Percentiles rank a stretch among this genome's conserved stretches.
phyloP scores from a whole-genome alignment of 2,797 vertebrate species.

The Acrossocheilus fasciatus region DNA sequence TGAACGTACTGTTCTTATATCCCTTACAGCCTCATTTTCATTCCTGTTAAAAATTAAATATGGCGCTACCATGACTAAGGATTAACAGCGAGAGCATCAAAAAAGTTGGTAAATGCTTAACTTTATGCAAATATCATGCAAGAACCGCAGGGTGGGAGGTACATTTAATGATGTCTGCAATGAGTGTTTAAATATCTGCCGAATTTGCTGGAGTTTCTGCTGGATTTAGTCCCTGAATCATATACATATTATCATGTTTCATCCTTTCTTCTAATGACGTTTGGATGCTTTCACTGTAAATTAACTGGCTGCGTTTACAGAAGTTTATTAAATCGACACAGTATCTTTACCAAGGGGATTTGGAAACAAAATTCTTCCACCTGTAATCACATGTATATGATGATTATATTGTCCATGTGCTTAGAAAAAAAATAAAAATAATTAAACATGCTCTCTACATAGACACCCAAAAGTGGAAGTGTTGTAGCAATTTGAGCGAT shows the following conservation, averaged over 20 bases:
- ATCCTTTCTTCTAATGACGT: not conserved
- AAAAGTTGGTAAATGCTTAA: not conserved
- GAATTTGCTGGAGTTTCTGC: not conserved
- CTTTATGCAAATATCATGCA: not conserved
- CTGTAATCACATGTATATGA: not conserved
- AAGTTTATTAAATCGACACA: not conserved
- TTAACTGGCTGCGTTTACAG: not conserved
- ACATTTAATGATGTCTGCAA: not conserved
- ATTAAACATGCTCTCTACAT: not conserved
- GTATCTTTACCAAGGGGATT: not conserved
- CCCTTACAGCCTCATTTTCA: not conserved
- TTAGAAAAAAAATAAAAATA: not conserved
- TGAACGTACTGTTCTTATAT: not conserved
- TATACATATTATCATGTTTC: not conserved
- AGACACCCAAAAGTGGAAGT: no score
- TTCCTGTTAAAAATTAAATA: not conserved
- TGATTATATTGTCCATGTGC: not conserved
- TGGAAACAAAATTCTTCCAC: not conserved
- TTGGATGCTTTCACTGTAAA: not conserved
- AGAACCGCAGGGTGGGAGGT: not conserved
- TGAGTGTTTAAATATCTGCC: not conserved
- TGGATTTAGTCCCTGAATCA: not conserved
- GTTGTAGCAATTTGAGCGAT: no score
- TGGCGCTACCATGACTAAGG: not conserved
- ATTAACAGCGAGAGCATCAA: not conserved